A percentile compares a stretch with the other conserved stretches of the same genome.
Evolutionary conservation across 1,140 invertebrate species (phyloP).

Genomic region (Lineus longissimus): DNA sequence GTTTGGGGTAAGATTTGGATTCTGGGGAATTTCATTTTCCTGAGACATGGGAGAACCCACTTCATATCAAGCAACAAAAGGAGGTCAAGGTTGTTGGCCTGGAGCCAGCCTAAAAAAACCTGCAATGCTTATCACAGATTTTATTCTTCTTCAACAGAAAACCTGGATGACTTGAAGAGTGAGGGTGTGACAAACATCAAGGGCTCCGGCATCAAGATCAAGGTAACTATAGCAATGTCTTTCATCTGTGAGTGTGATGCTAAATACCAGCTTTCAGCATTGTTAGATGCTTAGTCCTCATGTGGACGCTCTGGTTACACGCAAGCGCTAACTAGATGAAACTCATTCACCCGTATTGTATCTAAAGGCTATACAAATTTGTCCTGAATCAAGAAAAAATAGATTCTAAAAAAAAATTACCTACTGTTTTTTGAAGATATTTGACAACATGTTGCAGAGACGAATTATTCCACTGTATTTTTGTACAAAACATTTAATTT

Average conservation of each 20-base stretch:
- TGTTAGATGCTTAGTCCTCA: neutral
- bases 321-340: no score
- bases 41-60: neutral
- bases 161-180: slow-evolving; percentile 34
- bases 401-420: no score
- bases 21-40: no score
- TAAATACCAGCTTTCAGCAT: neutral
- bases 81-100: no score
- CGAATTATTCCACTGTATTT: no score
- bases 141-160: slow-evolving; percentile 31
- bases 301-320: no score
- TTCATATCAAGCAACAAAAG: neutral
- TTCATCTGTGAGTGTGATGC: neutral
- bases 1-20: slow-evolving; percentile 27
- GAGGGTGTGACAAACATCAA: slow-evolving; percentile 39
- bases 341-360: no score
- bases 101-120: no score
- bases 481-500: no score
- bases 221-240: slow-evolving; percentile 22
- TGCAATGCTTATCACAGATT: neutral
- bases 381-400: no score
- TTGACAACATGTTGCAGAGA: no score
- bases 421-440: no score
- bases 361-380: neutral
- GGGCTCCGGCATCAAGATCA: slow-evolving; percentile 34